Percentiles rank a stretch among this genome's conserved stretches.
Conservation (phyloP, 2,113 vertebrate species). For the Chauna torquata region DNA sequence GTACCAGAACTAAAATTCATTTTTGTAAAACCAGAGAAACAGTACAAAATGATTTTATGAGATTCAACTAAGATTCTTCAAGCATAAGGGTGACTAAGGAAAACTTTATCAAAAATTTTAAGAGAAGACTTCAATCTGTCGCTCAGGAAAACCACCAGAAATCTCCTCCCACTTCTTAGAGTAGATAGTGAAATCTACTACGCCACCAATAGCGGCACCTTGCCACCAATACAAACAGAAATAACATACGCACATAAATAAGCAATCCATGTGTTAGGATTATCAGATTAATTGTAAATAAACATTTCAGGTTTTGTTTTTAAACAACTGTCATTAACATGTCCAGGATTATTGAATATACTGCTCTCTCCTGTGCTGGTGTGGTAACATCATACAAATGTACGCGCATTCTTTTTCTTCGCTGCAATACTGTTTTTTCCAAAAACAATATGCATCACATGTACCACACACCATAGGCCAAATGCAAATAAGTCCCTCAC, state of each 20-base stretch:
- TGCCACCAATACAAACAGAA: neutral
- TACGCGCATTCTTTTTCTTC: neutral
- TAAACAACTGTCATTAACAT: neutral
- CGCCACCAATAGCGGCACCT: too few relatives aligned
- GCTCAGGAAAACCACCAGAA: neutral
- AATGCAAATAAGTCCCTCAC: neutral
- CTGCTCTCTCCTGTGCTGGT: neutral
- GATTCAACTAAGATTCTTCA: neutral
- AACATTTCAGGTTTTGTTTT: neutral
- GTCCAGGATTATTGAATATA: neutral
- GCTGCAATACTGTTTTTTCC: neutral
- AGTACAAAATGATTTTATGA: neutral
- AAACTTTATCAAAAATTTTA: neutral
- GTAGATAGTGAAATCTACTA: neutral
- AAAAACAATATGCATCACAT: neutral
- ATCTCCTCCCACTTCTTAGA: neutral
- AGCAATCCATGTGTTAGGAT: neutral
- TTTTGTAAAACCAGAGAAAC: neutral
- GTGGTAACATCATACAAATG: neutral
- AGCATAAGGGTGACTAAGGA: neutral
- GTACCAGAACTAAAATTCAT: neutral
- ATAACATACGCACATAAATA: rapidly evolving
- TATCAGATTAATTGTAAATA: neutral
- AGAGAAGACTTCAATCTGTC: neutral
- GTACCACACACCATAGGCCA: neutral